A percentile compares a stretch with the other conserved stretches of the same genome.
phyloP scores from a whole-genome alignment of 2,888 invertebrate species.

The Pachymerium ferrugineum region DNA sequence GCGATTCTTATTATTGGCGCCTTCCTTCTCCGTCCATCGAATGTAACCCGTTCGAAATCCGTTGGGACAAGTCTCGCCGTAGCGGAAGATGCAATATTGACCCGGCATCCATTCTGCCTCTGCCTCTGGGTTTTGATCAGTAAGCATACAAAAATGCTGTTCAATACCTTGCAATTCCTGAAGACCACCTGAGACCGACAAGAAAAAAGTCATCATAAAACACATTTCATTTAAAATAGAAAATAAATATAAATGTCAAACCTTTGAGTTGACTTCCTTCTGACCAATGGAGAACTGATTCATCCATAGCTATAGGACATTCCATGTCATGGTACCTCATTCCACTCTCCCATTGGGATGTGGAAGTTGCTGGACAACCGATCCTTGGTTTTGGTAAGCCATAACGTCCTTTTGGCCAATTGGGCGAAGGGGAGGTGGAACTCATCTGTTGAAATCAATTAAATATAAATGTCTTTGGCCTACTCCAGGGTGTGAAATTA shows the following conservation, averaged over 20 bases:
- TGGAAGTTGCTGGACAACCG: constrained; percentile 39
- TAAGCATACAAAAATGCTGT: constrained; percentile 41
- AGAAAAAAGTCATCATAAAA: neutral
- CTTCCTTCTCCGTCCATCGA: constrained; percentile 39
- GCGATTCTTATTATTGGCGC: constrained; percentile 31
- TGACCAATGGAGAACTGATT: constrained; percentile 40
- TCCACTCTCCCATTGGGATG: constrained; percentile 39
- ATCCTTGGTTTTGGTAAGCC: constrained; percentile 41
- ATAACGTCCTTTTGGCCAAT: constrained; percentile 41
- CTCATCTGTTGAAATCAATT: neutral
- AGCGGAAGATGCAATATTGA: constrained; percentile 41
- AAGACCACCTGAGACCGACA: constrained; percentile 36
- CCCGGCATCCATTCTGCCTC: constrained; percentile 39
- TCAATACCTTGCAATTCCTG: constrained; percentile 38
- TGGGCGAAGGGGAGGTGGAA: constrained; percentile 9
- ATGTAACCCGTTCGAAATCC: constrained; percentile 40
- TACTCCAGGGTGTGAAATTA: no score
- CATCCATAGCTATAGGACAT: constrained; percentile 40
- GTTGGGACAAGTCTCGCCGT: constrained; percentile 38
- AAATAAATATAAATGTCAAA: no score
- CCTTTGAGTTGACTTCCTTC: constrained; percentile 40
- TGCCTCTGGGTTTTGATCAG: constrained; percentile 25
- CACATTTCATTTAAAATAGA: no score
- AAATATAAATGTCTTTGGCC: no score
- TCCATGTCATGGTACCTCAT: constrained; percentile 39